Conservation (phyloP, 2,888 invertebrate genomes). For the Poecilobothrus nobilitatus region DNA sequence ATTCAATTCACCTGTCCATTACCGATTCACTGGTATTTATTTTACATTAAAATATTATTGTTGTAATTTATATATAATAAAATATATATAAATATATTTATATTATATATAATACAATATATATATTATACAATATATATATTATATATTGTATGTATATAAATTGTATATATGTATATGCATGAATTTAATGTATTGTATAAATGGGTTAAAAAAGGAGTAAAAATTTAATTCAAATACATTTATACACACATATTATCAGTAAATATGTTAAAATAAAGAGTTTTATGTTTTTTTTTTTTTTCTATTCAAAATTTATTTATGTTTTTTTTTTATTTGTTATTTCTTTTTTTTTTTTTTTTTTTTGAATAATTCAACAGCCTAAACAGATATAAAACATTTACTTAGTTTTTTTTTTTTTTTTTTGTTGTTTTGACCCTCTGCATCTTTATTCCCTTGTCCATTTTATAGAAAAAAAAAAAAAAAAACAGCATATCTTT, state of each 20-base stretch:
- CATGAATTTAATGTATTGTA: not conserved
- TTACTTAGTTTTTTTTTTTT: not conserved
- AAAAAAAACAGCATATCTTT: not conserved
- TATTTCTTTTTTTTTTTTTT: not conserved
- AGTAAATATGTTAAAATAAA: not conserved
- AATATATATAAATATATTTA: not conserved
- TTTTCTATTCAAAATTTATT: too few species aligned
- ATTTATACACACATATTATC: not conserved
- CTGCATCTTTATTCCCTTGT: too few species aligned
- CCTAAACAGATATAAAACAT: conserved; percentile 1
- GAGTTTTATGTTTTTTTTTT: too few species aligned
- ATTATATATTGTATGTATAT: too few species aligned
- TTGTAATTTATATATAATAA: not conserved
- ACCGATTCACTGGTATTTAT: not conserved
- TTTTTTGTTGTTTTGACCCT: too few species aligned
- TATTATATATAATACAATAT: not conserved
- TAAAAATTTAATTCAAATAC: not conserved
- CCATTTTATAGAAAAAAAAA: too few species aligned
- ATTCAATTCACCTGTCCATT: conserved; percentile 5
- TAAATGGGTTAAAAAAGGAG: not conserved
- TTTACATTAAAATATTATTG: not conserved
- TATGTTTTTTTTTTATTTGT: too few species aligned
- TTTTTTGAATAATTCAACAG: not conserved
- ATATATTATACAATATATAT: not conserved
- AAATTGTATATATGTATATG: too few species aligned